A percentile compares a stretch with the other conserved stretches of the same genome.
Conservation (phyloP, 2,113 vertebrate genomes). For the Thinocorus orbignyianus region DNA sequence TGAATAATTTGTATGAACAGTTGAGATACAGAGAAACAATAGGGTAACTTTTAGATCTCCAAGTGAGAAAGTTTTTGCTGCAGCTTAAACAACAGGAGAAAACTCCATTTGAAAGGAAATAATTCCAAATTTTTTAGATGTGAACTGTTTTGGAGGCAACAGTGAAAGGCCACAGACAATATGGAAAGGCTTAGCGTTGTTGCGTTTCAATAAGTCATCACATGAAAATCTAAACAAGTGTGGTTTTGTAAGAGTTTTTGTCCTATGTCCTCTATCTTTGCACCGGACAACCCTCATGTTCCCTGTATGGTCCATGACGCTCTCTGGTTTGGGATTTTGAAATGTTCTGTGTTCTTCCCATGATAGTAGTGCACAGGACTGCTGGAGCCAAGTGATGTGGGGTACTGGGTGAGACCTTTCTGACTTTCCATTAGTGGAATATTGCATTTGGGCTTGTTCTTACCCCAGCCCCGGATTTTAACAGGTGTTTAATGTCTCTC, state of each 20-base stretch:
- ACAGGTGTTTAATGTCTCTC: not conserved
- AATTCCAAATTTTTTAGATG: not conserved
- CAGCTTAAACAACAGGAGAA: not conserved
- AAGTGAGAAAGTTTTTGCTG: not conserved
- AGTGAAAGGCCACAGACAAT: not conserved
- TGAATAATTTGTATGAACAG: not conserved
- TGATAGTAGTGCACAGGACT: not conserved
- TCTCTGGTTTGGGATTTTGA: not conserved
- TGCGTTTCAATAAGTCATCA: not conserved
- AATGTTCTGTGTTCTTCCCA: not conserved
- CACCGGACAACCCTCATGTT: not conserved
- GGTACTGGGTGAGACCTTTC: not conserved
- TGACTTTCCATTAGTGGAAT: not conserved
- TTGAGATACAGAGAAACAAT: not conserved
- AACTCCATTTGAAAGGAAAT: not conserved
- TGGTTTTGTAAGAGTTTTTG: not conserved
- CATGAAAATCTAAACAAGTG: not conserved
- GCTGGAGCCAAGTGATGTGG: not conserved
- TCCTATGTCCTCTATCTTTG: not conserved
- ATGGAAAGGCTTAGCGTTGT: not conserved
- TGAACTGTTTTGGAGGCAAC: not conserved
- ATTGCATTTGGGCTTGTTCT: not conserved
- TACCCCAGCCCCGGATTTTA: not conserved
- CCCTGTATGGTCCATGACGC: fast-evolving
- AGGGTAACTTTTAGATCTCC: not conserved